phyloP scores from a whole-genome alignment of 2,113 vertebrate species.

The Conger conger region DNA sequence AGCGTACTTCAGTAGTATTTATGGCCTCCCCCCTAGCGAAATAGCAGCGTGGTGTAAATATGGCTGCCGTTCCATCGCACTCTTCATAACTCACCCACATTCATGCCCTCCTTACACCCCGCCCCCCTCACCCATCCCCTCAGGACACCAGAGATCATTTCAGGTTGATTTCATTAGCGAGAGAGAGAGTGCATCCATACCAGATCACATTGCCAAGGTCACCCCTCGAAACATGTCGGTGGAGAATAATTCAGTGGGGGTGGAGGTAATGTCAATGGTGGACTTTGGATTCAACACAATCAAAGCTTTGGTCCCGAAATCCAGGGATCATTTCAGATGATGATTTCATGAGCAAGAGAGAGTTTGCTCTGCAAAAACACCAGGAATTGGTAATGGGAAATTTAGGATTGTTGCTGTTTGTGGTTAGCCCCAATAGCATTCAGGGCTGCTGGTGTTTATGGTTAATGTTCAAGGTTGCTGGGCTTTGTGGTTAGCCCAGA shows the following conservation, averaged over 20 bases:
- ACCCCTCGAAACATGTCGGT: slow-evolving; percentile 20
- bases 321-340: too few relatives aligned
- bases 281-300: too few relatives aligned
- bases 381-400: too few relatives aligned
- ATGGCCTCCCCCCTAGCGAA: not conserved
- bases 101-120: not conserved
- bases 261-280: slow-evolving; percentile 15
- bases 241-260: slow-evolving; percentile 17
- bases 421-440: too few relatives aligned
- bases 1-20: slow-evolving; percentile 34
- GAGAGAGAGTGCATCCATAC: not conserved
- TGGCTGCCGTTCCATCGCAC: not conserved
- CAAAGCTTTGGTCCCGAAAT: too few relatives aligned
- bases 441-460: too few relatives aligned
- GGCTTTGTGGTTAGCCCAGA: too few relatives aligned
- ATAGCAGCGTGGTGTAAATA: not conserved
- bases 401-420: too few relatives aligned
- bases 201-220: slow-evolving; percentile 32
- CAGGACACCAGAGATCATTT: not conserved
- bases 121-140: not conserved
- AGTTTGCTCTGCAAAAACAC: too few relatives aligned
- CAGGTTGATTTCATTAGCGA: slow-evolving; percentile 13
- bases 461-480: too few relatives aligned
- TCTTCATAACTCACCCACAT: not conserved
- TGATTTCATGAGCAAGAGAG: too few relatives aligned